Evolutionary conservation across 1,140 invertebrate species (phyloP).

Genomic region (Colletes latitarsis): DNA sequence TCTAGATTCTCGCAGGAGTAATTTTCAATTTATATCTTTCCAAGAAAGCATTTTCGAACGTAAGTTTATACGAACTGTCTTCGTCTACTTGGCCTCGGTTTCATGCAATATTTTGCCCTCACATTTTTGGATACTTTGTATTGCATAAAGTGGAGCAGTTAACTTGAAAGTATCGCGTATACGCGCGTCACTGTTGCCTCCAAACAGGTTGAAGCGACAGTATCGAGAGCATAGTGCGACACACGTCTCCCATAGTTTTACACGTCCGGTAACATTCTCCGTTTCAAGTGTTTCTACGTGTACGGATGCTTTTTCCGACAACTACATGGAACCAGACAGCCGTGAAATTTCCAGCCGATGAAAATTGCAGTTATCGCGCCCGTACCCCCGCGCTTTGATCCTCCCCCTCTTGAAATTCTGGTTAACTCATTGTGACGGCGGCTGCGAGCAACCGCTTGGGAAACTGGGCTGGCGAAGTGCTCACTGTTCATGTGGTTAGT

Average conservation of each 20-base stretch:
- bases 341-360: slow-evolving; percentile 40
- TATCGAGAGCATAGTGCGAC: background rate
- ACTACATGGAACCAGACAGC: background rate
- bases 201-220: too few species aligned
- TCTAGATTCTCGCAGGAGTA: too few species aligned
- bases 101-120: too few species aligned
- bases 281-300: background rate
- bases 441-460: slow-evolving; percentile 9
- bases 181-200: too few species aligned
- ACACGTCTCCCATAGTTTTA: background rate
- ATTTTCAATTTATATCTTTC: too few species aligned
- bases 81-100: too few species aligned
- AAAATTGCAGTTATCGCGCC: slow-evolving; percentile 45
- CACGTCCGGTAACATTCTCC: background rate
- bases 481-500: slow-evolving; percentile 20
- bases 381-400: background rate
- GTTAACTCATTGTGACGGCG: slow-evolving; percentile 37
- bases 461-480: slow-evolving; percentile 19
- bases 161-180: too few species aligned
- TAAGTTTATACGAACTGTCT: too few species aligned
- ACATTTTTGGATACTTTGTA: too few species aligned
- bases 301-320: slow-evolving; percentile 20
- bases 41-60: too few species aligned
- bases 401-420: slow-evolving; percentile 6
- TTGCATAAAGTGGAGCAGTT: too few species aligned